phyloP scores from a whole-genome alignment of 2,113 vertebrate genomes.

The Rhegmatorhina hoffmannsi region DNA sequence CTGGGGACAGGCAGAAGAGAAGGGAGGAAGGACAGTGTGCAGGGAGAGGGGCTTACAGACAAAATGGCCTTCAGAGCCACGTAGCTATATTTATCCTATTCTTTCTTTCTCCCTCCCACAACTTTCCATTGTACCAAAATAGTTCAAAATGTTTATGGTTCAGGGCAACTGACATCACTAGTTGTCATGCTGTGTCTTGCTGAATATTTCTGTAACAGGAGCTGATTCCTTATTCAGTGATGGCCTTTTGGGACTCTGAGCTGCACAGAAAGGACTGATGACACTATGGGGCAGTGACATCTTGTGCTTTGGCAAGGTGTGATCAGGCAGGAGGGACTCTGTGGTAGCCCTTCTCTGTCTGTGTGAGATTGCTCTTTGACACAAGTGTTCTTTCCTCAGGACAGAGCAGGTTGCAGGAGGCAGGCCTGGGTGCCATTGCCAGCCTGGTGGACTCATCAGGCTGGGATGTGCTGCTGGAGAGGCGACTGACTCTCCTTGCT shows the following conservation, averaged over 20 bases:
- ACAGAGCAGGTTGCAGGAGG: background rate
- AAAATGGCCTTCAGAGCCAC: background rate
- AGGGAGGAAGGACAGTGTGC: background rate
- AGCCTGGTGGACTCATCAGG: background rate
- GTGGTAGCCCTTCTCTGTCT: background rate
- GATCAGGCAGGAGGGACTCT: background rate
- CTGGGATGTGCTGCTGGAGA: background rate
- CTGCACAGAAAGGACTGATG: rapidly evolving
- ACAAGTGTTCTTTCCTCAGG: rapidly evolving
- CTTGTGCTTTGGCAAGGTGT: background rate
- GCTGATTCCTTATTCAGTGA: background rate
- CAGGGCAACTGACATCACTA: slow-evolving; percentile 21
- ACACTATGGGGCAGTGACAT: background rate
- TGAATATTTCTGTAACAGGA: background rate
- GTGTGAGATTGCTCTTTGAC: background rate
- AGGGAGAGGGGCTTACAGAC: background rate
- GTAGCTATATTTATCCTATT: slow-evolving; percentile 36
- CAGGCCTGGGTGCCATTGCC: background rate
- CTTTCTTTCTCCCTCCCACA: slow-evolving; percentile 44
- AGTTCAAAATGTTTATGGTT: slow-evolving; percentile 59
- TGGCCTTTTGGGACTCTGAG: background rate
- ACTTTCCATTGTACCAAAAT: slow-evolving; percentile 60
- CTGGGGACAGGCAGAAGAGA: background rate
- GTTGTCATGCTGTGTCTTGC: background rate
- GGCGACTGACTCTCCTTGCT: rapidly evolving